Evolutionary conservation across 1,140 invertebrate species (phyloP).

Genomic region (Halictus rubicundus): DNA sequence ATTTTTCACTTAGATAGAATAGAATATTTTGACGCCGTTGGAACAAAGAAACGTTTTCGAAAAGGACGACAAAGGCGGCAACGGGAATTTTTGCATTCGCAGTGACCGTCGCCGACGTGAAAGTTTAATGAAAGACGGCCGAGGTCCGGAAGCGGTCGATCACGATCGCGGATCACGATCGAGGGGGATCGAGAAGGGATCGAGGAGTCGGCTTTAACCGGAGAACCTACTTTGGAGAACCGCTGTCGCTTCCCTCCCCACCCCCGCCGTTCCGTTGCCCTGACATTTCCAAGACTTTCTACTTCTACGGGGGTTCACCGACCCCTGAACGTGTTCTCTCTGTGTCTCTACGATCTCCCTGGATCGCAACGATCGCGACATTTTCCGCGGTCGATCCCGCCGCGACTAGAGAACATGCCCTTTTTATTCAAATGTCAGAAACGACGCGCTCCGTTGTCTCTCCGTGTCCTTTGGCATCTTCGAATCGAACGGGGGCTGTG

Average conservation of each 20-base stretch:
- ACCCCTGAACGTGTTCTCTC: constrained; percentile 53
- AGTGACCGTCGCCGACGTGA: not conserved
- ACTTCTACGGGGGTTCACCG: constrained; percentile 70
- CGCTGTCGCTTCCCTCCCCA: constrained; percentile 73
- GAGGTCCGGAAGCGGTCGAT: constrained; percentile 17
- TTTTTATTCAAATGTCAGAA: constrained; percentile 42
- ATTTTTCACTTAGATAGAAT: too few relatives aligned
- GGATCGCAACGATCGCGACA: constrained; percentile 58
- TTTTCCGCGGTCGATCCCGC: constrained; percentile 50
- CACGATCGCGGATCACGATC: constrained; percentile 33
- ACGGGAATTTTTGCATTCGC: not conserved
- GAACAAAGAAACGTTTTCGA: too few relatives aligned
- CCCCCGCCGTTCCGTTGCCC: constrained; percentile 54
- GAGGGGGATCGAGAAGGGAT: not conserved
- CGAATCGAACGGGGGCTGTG: not conserved
- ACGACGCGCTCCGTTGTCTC: not conserved
- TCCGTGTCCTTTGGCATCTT: not conserved
- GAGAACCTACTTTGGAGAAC: constrained; percentile 71
- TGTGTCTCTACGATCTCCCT: constrained; percentile 52
- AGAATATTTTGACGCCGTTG: too few relatives aligned
- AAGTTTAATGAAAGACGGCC: constrained; percentile 4
- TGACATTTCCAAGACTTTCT: constrained; percentile 80
- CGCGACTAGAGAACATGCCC: constrained; percentile 13
- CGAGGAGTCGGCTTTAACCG: not conserved
- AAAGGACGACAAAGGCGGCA: too few relatives aligned